phyloP scores from a whole-genome alignment of 2,113 vertebrate species.

The Dipodomys ordii region DNA sequence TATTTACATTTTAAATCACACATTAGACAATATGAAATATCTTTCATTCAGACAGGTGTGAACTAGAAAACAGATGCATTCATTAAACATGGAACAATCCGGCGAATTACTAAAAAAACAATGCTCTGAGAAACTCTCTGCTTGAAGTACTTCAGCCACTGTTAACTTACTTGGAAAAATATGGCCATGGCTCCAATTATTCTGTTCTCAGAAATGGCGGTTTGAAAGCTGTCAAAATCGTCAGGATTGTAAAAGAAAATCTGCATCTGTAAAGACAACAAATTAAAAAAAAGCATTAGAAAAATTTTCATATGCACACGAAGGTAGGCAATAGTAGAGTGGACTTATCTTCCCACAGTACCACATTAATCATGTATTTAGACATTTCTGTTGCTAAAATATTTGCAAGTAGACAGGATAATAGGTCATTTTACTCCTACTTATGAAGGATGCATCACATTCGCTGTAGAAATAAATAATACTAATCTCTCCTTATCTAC shows the following conservation, averaged over 20 bases:
- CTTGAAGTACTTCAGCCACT: slow-evolving; percentile 77
- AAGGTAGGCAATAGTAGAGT: background rate
- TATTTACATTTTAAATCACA: slow-evolving; percentile 92
- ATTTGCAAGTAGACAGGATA: background rate
- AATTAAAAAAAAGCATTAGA: slow-evolving; percentile 62
- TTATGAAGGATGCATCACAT: background rate
- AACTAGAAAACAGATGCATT: slow-evolving; percentile 89
- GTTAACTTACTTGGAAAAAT: slow-evolving; percentile 95
- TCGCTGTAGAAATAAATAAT: background rate
- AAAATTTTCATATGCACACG: background rate
- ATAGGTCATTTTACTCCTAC: background rate
- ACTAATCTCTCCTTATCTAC: background rate
- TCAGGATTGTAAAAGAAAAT: slow-evolving; percentile 99
- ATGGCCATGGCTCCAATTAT: slow-evolving; percentile 94
- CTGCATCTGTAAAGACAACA: slow-evolving; percentile 94
- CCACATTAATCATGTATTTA: background rate
- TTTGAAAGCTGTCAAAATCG: slow-evolving; percentile 96
- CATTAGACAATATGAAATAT: slow-evolving; percentile 88
- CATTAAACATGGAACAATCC: slow-evolving; percentile 87
- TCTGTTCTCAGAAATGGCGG: slow-evolving; percentile 94
- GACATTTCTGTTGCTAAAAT: background rate
- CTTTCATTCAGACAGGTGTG: slow-evolving; percentile 89
- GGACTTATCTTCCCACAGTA: background rate
- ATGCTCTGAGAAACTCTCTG: slow-evolving; percentile 73
- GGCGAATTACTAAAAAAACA: slow-evolving; percentile 80